These are phyloP conservation scores for Laothoe populi DNA, from an alignment of 2,888 invertebrate genomes.

Conservation along the genomic window DNA sequence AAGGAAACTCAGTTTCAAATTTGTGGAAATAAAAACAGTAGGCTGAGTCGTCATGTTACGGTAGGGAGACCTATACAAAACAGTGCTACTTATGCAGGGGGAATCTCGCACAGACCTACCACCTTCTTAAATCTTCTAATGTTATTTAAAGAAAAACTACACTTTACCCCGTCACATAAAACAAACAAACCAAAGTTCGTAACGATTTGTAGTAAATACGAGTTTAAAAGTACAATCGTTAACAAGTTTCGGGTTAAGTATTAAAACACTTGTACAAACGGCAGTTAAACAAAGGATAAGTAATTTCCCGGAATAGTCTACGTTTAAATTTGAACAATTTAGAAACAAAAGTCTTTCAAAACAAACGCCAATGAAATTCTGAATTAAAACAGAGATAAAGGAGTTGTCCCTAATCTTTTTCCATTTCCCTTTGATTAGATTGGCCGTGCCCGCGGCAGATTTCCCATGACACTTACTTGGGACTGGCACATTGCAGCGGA, in stretches of 20 bases:
- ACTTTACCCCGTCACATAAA: too few relatives aligned
- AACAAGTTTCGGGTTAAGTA: constrained; percentile 1
- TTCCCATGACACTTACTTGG: neutral
- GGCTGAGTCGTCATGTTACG: too few relatives aligned
- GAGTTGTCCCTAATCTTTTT: constrained; percentile 4
- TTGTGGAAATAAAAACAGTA: too few relatives aligned
- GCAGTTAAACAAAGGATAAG: neutral
- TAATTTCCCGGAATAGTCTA: neutral
- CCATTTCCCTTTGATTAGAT: constrained; percentile 4
- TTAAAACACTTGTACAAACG: neutral
- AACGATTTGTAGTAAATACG: neutral
- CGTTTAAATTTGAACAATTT: neutral
- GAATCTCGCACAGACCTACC: too few relatives aligned
- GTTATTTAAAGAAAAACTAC: too few relatives aligned
- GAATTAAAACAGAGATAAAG: constrained; percentile 11
- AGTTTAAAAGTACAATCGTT: neutral
- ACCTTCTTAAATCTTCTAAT: too few relatives aligned
- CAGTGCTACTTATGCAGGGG: too few relatives aligned
- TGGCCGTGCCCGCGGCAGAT: neutral
- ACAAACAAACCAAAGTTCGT: neutral
- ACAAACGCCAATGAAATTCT: neutral
- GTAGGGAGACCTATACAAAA: too few relatives aligned
- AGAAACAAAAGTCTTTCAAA: neutral
- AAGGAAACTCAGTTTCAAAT: too few relatives aligned
- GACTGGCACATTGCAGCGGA: neutral